phyloP scores from a whole-genome alignment of 2,797 vertebrate species.

The Ptychadena robeensis region DNA sequence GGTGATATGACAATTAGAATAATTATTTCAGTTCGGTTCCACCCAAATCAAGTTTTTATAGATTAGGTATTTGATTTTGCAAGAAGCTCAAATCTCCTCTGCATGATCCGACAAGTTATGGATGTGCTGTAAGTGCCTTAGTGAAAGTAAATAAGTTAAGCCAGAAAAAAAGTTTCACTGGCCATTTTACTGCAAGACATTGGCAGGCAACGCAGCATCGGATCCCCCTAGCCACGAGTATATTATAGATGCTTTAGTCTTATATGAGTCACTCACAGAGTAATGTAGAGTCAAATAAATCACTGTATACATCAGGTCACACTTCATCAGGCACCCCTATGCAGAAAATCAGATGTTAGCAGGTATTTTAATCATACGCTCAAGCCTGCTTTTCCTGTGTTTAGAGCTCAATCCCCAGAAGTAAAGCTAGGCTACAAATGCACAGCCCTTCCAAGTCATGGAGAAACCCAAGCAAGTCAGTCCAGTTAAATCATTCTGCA shows the following conservation, averaged over 20 bases:
- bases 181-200: conserved; percentile 4
- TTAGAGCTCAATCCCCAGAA: conserved; percentile 31
- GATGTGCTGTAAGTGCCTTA: conserved; percentile 14
- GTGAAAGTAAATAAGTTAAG: conserved; percentile 1
- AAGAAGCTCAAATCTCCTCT: conserved; percentile 1
- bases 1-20: background rate
- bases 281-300: conserved; percentile 45
- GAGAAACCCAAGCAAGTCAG: conserved; percentile 18
- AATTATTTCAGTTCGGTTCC: conserved; percentile 24
- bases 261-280: conserved; percentile 43
- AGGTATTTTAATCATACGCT: conserved; percentile 53
- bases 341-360: conserved; percentile 8
- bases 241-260: conserved; percentile 16
- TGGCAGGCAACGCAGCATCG: conserved; percentile 4
- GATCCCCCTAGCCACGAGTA: conserved; percentile 25
- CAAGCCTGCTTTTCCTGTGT: conserved; percentile 34
- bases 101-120: conserved; percentile 31
- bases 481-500: conserved; percentile 50
- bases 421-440: conserved; percentile 27
- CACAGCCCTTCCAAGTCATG: conserved; percentile 33
- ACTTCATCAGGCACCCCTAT: conserved; percentile 39
- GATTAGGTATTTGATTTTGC: conserved; percentile 31
- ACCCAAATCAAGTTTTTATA: conserved; percentile 34
- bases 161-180: conserved; percentile 28
- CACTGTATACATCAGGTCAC: conserved; percentile 31